A percentile compares a stretch with the other conserved stretches of the same genome.
Conservation (phyloP, 2,113 vertebrate species). For the Speoplatyrhinus poulsoni region DNA sequence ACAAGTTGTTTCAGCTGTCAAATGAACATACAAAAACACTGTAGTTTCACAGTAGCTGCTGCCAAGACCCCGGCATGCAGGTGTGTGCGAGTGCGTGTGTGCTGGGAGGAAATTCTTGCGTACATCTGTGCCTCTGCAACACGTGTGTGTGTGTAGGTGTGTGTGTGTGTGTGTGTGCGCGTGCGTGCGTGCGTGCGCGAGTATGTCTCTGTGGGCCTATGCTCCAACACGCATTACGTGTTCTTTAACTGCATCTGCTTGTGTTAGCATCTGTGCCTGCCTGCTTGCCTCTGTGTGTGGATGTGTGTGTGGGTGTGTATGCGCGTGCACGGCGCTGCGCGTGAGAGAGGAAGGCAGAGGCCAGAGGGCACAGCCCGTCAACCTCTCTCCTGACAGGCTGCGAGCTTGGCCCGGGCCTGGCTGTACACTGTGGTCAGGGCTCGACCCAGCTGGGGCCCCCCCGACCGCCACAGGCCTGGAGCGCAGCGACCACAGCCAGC, state of each 20-base stretch:
- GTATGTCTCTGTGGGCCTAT: background rate
- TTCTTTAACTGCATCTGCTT: background rate
- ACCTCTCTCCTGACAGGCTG: slow-evolving; percentile 52
- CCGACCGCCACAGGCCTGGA: background rate
- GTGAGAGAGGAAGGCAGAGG: slow-evolving; percentile 21
- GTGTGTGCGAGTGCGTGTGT: slow-evolving; percentile 41
- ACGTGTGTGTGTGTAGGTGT: background rate
- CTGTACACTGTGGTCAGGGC: slow-evolving; percentile 17
- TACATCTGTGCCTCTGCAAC: background rate
- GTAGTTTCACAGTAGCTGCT: slow-evolving; percentile 48
- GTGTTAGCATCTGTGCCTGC: background rate
- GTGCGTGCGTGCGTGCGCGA: background rate
- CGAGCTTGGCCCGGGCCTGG: slow-evolving; percentile 29
- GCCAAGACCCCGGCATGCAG: slow-evolving; percentile 47
- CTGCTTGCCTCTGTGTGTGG: background rate
- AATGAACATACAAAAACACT: slow-evolving; percentile 42
- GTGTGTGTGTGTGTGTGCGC: background rate
- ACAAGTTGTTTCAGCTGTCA: slow-evolving; percentile 60
- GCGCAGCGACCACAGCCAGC: background rate
- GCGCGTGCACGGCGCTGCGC: background rate
- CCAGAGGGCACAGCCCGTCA: slow-evolving; percentile 49
- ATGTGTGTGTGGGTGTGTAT: background rate
- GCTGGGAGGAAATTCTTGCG: background rate
- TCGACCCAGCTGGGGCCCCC: background rate
- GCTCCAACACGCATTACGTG: background rate